Evolutionary conservation across 2,113 vertebrate genomes (phyloP).

Genomic region (Phalacrocorax aristotelis): DNA sequence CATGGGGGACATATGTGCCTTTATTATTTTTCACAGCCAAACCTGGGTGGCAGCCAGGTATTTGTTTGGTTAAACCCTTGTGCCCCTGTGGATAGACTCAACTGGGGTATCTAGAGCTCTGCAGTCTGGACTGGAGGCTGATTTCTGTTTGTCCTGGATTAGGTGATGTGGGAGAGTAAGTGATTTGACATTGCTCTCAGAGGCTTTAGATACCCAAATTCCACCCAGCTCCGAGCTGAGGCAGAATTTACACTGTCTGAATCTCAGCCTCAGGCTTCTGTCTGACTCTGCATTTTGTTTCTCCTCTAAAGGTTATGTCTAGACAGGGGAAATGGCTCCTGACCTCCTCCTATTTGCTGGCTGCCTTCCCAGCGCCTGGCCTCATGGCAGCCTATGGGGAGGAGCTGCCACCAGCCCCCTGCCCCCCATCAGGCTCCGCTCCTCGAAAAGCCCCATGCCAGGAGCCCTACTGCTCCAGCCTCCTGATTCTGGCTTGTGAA

Average conservation of each 20-base stretch:
- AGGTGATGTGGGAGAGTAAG: background rate
- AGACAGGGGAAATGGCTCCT: conserved; percentile 12
- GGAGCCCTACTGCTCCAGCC: background rate
- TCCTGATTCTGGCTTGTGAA: background rate
- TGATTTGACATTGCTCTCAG: conserved; percentile 8
- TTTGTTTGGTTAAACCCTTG: background rate
- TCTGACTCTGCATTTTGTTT: conserved; percentile 36
- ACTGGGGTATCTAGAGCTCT: background rate
- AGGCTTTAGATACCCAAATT: conserved; percentile 55
- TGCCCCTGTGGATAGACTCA: background rate
- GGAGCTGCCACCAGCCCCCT: background rate
- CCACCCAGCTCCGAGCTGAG: conserved; percentile 26
- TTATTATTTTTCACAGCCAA: background rate
- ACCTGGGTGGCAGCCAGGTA: background rate
- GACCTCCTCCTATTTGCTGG: background rate
- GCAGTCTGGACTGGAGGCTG: background rate
- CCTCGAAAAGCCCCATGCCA: background rate
- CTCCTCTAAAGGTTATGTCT: conserved; percentile 58
- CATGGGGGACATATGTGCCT: background rate
- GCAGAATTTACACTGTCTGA: conserved; percentile 60
- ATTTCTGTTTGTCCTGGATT: conserved; percentile 13
- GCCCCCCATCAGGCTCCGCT: background rate
- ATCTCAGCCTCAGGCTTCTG: background rate
- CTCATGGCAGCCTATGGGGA: background rate
- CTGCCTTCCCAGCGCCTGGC: background rate